Base-by-base conservation (phyloP, 2,888 invertebrate species). In the Gryllus longicercus region DNA sequence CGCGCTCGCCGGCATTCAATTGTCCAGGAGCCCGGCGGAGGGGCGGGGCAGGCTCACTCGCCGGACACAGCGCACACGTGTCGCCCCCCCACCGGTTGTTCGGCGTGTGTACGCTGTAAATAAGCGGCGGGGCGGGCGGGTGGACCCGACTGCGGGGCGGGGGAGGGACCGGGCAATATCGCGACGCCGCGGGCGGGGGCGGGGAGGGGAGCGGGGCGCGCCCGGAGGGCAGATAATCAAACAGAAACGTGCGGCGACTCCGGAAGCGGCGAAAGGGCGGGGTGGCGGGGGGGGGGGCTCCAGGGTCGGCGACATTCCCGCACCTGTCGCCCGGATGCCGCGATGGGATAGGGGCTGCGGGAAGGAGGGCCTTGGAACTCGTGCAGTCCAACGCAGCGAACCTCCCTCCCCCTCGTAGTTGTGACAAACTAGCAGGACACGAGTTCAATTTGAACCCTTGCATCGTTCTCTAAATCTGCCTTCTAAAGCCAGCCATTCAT, bases 1-100 rank as follows among this genome's bases (percentile, higher is more conserved):
- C 63, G 63, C n/a, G n/a, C 63, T n/a, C 63, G 63, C 63, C 16
- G 63, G 63, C 63, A 63, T 63, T 63, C 63, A 63, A 63, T 63
- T n/a, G 63, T n/a, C 63, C 14, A 38, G 38, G 38, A 38, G 38
- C 38, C 25, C 38, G 8, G 8, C 38, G 38, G 38, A 38, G 38
- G 38, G 38, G 38, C 38, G 38, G 38, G 38, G 38, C 0, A 0
- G 5, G 38, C 10, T 1, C 1, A 3, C 1, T 10, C 63, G 63
- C n/a, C 63, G 63, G 63, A 63, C 63, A 63, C 16, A 18, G 63
- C 63, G 63, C 63, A 63, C 63, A 63, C 63, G 63, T 63, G 63
- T 63, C 63, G 63, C 8, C 14, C 14, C 16, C 16, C 63, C 16
- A 16, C 63, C 63, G 63, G 16, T 63, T 63, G 63, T 63, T 63